phyloP scores from a whole-genome alignment of 1,140 invertebrate species.

The Drosophila sp. region DNA sequence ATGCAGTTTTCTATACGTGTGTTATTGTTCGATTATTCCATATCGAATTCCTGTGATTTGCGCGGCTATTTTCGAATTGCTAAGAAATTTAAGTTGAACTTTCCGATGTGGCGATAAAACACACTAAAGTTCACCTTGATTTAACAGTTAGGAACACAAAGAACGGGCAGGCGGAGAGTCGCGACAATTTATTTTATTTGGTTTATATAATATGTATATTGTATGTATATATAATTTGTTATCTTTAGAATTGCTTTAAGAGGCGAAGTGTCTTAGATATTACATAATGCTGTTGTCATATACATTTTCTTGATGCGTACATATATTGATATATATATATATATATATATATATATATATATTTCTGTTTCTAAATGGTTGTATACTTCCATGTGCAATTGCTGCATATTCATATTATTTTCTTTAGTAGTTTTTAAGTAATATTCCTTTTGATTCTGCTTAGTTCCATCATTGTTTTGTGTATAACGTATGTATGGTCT shows the following conservation, averaged over 20 bases:
- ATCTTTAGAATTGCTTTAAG: constrained; percentile 84
- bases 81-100: neutral
- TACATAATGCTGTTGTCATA: constrained; percentile 47
- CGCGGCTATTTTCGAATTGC: constrained; percentile 1
- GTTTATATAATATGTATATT: constrained; percentile 76
- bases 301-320: constrained; percentile 44
- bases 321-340: too few species aligned
- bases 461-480: constrained; percentile 18
- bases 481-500: constrained; percentile 26
- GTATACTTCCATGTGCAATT: constrained; percentile 15
- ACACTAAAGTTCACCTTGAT: too few species aligned
- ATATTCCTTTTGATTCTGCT: constrained; percentile 49
- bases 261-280: constrained; percentile 79
- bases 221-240: constrained; percentile 80
- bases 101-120: too few species aligned
- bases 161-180: constrained; percentile 27
- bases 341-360: too few species aligned
- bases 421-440: constrained; percentile 32
- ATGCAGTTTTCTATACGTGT: neutral
- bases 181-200: constrained; percentile 60
- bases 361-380: constrained; percentile 22
- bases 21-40: too few species aligned
- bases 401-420: constrained; percentile 1
- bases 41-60: too few species aligned
- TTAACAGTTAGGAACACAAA: constrained; percentile 1